A percentile compares a stretch with the other conserved stretches of the same genome.
These are phyloP conservation scores for Lordiphosa andalusiaca DNA, from an alignment of 2,888 invertebrate genomes.

Conservation along the genomic window DNA sequence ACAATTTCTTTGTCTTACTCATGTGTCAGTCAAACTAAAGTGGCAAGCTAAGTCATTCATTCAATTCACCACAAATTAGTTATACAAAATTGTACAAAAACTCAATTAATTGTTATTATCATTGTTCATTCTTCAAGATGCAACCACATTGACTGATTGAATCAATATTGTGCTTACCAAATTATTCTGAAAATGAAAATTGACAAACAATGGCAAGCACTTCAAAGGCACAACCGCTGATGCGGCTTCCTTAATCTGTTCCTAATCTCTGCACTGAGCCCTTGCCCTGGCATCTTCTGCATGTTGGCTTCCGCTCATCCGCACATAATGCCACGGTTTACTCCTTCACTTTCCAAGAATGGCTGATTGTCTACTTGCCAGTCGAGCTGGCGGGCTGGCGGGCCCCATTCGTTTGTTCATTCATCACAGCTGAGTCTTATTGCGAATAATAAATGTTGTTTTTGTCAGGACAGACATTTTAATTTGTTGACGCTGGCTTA, in stretches of 20 bases:
- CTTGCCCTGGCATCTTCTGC: constrained; percentile 5
- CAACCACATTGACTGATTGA: not conserved
- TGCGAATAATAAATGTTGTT: constrained; percentile 65
- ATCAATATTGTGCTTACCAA: not conserved
- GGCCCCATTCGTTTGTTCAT: constrained; percentile 41
- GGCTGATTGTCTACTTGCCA: constrained; percentile 1
- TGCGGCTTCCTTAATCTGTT: constrained; percentile 12
- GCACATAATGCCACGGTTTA: constrained; percentile 2
- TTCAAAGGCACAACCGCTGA: constrained; percentile 13
- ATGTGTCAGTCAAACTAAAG: no score
- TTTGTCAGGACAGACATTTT: constrained; percentile 61
- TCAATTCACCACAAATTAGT: no score
- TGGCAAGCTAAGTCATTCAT: no score
- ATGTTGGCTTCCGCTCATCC: constrained; percentile 1
- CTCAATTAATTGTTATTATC: not conserved
- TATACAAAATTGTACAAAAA: no score
- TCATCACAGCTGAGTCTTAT: constrained; percentile 60
- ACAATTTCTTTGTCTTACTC: no score
- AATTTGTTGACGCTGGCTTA: constrained; percentile 67
- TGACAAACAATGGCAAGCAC: constrained; percentile 14
- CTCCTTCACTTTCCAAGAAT: constrained; percentile 12
- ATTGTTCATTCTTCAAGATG: not conserved
- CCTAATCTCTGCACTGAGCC: constrained; percentile 15
- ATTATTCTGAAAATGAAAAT: constrained; percentile 13
- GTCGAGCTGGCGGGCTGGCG: constrained; percentile 1